These are phyloP conservation scores for Nothocercus nigrocapillus DNA, from an alignment of 2,113 vertebrate species.

Conservation along the genomic window DNA sequence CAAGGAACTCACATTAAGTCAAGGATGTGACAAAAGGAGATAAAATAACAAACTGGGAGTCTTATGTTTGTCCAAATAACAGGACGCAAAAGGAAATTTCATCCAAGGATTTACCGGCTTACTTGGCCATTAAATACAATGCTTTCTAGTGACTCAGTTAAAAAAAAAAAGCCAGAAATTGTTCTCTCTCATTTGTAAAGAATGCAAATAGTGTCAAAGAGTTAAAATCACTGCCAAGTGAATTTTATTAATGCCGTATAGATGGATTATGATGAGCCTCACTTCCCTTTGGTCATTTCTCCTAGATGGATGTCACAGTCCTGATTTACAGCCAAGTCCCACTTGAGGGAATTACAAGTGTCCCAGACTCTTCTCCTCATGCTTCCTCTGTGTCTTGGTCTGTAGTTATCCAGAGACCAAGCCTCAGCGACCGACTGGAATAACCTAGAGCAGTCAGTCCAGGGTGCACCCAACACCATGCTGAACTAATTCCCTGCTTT, in stretches of 20 bases:
- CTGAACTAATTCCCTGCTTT: background rate
- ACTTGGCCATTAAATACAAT: background rate
- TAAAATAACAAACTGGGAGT: background rate
- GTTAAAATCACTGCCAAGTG: background rate
- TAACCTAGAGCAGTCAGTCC: background rate
- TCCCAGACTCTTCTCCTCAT: background rate
- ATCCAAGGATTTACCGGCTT: background rate
- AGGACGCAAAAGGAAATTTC: background rate
- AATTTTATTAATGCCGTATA: background rate
- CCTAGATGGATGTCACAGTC: background rate
- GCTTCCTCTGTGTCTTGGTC: fast-evolving
- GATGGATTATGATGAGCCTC: background rate
- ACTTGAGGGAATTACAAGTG: background rate
- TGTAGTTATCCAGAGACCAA: background rate
- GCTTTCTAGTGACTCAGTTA: background rate
- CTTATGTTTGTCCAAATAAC: background rate
- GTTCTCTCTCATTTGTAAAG: background rate
- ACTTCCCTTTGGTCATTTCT: background rate
- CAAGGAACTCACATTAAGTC: background rate
- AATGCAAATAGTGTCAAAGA: background rate
- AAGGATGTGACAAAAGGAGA: background rate
- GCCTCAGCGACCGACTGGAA: background rate
- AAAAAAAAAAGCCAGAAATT: background rate
- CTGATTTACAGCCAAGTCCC: background rate
- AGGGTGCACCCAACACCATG: background rate